Percentiles rank a stretch among this genome's conserved stretches.
phyloP scores from a whole-genome alignment of 37 sponge, comb jelly and placozoan species.

The Geodia barretti region DNA sequence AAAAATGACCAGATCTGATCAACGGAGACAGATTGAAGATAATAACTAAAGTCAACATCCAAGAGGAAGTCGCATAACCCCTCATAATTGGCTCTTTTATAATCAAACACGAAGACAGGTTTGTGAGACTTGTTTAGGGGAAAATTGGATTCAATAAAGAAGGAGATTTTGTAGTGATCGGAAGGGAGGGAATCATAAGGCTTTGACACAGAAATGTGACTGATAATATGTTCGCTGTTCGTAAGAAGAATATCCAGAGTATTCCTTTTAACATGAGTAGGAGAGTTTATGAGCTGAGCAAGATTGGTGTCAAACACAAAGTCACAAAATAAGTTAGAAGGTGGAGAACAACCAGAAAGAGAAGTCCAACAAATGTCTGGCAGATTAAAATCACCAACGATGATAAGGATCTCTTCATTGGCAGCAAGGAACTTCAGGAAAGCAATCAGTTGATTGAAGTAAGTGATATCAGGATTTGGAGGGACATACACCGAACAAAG shows the following conservation, averaged over 20 bases:
- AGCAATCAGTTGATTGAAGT: background rate
- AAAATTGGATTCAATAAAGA: background rate
- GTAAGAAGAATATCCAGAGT: conserved; percentile 41
- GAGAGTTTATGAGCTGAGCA: conserved; percentile 15
- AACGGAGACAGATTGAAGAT: background rate
- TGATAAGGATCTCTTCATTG: background rate
- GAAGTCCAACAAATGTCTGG: conserved; percentile 42
- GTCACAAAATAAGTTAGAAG: conserved; percentile 25
- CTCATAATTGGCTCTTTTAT: conserved; percentile 21
- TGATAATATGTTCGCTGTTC: background rate
- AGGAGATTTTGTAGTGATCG: conserved; percentile 21
- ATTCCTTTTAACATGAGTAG: conserved; percentile 44
- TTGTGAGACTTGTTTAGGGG: background rate
- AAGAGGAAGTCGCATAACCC: conserved; percentile 9
- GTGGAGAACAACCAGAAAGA: background rate
- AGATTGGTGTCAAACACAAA: conserved; percentile 31
- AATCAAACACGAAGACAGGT: conserved; percentile 14
- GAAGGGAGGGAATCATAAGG: conserved; percentile 15
- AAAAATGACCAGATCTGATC: conserved; percentile 17
- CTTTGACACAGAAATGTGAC: background rate
- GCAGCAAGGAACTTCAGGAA: background rate
- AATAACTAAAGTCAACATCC: background rate
- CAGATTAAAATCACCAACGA: conserved; percentile 51
- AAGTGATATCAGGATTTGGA: background rate
- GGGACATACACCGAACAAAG: conserved; percentile 28